Conservation (phyloP, 2,797 vertebrate genomes). For the Fringilla coelebs region DNA sequence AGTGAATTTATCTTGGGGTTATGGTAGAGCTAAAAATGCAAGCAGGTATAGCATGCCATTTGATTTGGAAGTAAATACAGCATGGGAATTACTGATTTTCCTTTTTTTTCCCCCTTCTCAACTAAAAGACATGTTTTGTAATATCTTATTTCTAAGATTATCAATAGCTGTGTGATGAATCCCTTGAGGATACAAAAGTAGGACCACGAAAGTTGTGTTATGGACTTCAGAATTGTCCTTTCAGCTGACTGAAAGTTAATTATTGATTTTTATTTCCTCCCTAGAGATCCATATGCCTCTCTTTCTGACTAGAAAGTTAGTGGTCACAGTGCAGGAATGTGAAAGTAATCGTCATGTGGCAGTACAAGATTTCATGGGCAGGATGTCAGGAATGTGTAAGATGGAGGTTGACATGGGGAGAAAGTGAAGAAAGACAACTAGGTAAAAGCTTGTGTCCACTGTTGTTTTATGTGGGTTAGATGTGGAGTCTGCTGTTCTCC, state of each 20-base stretch:
- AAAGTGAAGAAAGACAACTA: not conserved
- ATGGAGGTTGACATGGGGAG: not conserved
- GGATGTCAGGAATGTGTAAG: not conserved
- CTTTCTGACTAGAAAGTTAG: slow-evolving; percentile 24
- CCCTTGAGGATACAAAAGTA: not conserved
- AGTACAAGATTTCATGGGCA: not conserved
- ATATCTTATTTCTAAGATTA: not conserved
- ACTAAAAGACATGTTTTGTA: not conserved
- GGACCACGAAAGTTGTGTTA: not conserved
- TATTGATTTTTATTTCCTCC: slow-evolving; percentile 32
- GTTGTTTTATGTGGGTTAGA: not conserved
- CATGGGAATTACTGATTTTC: not conserved
- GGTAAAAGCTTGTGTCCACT: not conserved
- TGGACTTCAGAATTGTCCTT: slow-evolving; percentile 29
- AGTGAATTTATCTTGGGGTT: not conserved
- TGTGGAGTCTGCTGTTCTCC: not conserved
- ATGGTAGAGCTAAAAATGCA: not conserved
- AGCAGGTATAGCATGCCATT: not conserved
- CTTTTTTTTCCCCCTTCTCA: not conserved
- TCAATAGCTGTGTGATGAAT: not conserved
- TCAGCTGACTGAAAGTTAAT: slow-evolving; percentile 22
- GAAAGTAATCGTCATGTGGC: not conserved
- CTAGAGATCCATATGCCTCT: not conserved
- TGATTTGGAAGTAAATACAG: not conserved
- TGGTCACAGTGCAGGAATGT: slow-evolving; percentile 9